Conservation (phyloP, 2,888 invertebrate species). For the Eulithis prunata region DNA sequence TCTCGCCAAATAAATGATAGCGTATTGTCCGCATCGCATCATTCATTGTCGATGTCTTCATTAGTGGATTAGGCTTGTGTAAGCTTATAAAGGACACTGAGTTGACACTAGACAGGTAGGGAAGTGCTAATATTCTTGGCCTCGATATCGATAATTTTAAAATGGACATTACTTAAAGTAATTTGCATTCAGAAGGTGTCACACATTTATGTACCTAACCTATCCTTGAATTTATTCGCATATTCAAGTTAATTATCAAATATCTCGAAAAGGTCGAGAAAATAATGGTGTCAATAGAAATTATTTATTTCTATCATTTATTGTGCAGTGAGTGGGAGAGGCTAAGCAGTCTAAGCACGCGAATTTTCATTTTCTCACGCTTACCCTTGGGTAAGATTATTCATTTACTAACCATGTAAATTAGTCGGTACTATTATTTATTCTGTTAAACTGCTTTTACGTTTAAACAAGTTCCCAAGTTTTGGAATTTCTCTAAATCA, state of each 20-base stretch:
- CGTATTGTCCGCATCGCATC: conserved; percentile 51
- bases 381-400: not conserved
- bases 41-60: conserved; percentile 65
- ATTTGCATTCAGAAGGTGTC: conserved; percentile 29
- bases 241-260: not conserved
- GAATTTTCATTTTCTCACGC: conserved; percentile 24
- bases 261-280: conserved; percentile 11
- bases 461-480: not conserved
- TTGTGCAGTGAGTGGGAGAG: conserved; percentile 27
- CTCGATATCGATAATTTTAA: conserved; percentile 57
- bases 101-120: conserved; percentile 47
- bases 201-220: not conserved
- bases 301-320: conserved; percentile 31
- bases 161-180: conserved; percentile 48
- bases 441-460: conserved; percentile 3
- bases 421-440: too few species aligned
- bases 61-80: conserved; percentile 56
- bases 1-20: conserved; percentile 53
- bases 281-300: conserved; percentile 27
- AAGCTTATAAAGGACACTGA: conserved; percentile 71
- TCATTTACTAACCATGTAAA: not conserved
- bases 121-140: conserved; percentile 70
- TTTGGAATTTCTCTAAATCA: not conserved
- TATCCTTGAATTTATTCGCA: not conserved
- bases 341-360: conserved; percentile 17